Conservation (phyloP, 1,140 invertebrate species). For the Aphaenogaster floridana region DNA sequence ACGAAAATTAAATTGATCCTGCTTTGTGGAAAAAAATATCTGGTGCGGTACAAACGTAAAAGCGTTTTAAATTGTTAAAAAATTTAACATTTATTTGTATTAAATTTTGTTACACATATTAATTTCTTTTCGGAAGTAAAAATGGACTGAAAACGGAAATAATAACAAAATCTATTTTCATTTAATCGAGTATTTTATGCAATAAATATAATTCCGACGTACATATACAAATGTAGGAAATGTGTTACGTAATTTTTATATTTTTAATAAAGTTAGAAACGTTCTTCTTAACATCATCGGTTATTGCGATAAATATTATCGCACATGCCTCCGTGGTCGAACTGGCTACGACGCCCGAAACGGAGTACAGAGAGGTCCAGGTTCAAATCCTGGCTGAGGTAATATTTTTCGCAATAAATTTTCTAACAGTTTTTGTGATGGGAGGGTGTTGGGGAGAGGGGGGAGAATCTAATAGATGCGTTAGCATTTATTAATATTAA, state of each 20-base stretch:
- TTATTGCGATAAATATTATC: too few species aligned
- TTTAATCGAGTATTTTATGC: background rate
- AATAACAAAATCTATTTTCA: slow-evolving; percentile 11
- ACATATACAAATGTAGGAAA: background rate
- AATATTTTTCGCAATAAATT: too few species aligned
- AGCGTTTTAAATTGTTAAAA: background rate
- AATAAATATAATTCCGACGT: background rate
- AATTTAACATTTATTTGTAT: background rate
- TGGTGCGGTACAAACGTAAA: background rate
- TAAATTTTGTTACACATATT: background rate
- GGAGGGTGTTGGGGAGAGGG: too few species aligned
- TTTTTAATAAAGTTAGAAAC: background rate
- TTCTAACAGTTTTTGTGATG: too few species aligned
- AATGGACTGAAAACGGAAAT: background rate
- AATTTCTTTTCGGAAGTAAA: background rate
- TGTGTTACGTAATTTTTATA: background rate
- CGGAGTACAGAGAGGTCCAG: too few species aligned
- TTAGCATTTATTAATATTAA: too few species aligned
- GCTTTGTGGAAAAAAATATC: background rate
- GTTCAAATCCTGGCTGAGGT: too few species aligned
- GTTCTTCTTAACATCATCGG: too few species aligned
- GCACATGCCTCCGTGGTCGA: too few species aligned
- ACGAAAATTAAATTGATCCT: background rate
- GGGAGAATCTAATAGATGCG: too few species aligned
- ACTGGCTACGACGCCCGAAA: too few species aligned